Percentiles rank a stretch among this genome's conserved stretches.
Evolutionary conservation across 2,888 invertebrate species (phyloP).

Genomic region (Eretmocerus hayati): DNA sequence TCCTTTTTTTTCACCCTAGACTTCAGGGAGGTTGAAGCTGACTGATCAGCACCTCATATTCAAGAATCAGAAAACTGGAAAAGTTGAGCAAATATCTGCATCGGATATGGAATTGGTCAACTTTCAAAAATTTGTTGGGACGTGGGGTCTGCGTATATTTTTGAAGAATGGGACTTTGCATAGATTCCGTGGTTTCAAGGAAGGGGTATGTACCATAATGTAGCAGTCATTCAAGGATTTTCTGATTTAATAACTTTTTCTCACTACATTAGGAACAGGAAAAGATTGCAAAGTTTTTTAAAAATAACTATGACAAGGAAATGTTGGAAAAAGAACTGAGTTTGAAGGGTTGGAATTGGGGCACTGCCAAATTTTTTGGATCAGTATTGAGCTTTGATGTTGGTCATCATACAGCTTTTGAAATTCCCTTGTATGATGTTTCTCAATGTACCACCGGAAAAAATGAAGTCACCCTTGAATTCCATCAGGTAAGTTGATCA

Average conservation of each 20-base stretch:
- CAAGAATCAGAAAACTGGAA: conserved; percentile 94
- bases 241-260: background rate
- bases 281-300: conserved; percentile 84
- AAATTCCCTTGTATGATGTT: conserved; percentile 92
- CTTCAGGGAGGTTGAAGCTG: conserved; percentile 84
- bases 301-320: conserved; percentile 72
- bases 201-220: conserved; percentile 62
- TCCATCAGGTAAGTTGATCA: conserved; percentile 67
- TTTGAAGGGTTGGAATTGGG: conserved; percentile 99
- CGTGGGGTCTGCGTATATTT: conserved; percentile 83
- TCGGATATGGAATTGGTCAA: conserved; percentile 84
- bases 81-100: conserved; percentile 81
- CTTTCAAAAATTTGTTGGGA: conserved; percentile 87
- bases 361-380: conserved; percentile 88
- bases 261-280: conserved; percentile 69
- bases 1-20: too few species aligned
- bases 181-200: conserved; percentile 91
- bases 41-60: conserved; percentile 86
- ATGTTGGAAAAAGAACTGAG: conserved; percentile 88
- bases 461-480: conserved; percentile 96
- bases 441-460: conserved; percentile 94
- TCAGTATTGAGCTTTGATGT: conserved; percentile 80
- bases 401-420: conserved; percentile 80
- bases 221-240: background rate
- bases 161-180: conserved; percentile 84